These are phyloP conservation scores for Diglossa brunneiventris DNA, from an alignment of 2,113 vertebrate species.

Conservation along the genomic window DNA sequence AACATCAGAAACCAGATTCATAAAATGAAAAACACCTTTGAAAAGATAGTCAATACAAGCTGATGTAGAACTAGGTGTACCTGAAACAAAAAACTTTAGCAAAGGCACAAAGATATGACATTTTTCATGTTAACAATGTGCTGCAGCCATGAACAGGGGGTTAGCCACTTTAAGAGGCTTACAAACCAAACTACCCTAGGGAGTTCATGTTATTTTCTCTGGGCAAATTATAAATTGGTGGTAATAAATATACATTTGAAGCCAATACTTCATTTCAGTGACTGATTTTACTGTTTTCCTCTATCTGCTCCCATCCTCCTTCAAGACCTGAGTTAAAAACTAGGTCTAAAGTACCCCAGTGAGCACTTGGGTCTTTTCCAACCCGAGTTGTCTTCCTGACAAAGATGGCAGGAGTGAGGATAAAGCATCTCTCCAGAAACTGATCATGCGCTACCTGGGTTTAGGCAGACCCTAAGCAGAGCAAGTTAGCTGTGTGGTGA, in stretches of 20 bases:
- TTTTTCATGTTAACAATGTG: background rate
- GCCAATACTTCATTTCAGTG: background rate
- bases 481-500: background rate
- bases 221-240: background rate
- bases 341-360: background rate
- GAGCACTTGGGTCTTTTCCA: background rate
- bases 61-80: background rate
- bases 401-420: rapidly evolving
- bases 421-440: background rate
- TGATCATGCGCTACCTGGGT: rapidly evolving
- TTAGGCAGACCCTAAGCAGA: background rate
- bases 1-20: background rate
- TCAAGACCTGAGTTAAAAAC: background rate
- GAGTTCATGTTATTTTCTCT: background rate
- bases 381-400: background rate
- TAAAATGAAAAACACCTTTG: background rate
- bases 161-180: background rate
- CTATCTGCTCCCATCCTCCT: background rate
- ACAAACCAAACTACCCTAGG: background rate
- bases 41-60: background rate
- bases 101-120: background rate
- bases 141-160: background rate
- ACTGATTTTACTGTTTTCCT: background rate
- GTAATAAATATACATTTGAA: background rate
- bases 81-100: background rate